Evolutionary conservation across 2,797 vertebrate genomes (phyloP).

Genomic region (Sparidentex hasta): DNA sequence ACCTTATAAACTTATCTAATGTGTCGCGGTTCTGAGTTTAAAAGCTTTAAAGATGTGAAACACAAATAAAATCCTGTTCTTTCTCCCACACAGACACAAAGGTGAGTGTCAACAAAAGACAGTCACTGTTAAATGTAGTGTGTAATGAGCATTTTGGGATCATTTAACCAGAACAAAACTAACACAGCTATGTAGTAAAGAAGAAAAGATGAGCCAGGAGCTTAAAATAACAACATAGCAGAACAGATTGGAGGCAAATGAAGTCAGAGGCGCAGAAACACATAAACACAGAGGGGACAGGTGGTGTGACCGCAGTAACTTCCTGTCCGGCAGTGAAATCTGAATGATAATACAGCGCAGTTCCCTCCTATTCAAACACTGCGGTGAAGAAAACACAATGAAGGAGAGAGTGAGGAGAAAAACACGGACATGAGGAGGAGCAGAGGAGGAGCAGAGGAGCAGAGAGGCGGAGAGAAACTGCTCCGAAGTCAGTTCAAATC

Average conservation of each 20-base stretch:
- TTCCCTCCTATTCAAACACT: constrained; percentile 77
- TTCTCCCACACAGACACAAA: not conserved
- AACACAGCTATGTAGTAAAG: not conserved
- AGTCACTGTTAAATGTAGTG: not conserved
- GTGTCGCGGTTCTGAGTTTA: not conserved
- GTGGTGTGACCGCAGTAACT: constrained; percentile 76
- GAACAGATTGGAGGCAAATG: constrained; percentile 37
- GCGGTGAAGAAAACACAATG: constrained; percentile 52
- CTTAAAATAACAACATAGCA: constrained; percentile 70
- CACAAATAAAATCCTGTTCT: not conserved
- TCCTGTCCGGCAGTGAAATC: constrained; percentile 74
- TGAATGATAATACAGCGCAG: constrained; percentile 72
- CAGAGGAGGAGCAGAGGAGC: not conserved
- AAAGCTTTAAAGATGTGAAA: not conserved
- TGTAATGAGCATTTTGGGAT: not conserved
- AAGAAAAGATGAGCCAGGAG: constrained; percentile 7
- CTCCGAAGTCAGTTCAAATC: not conserved
- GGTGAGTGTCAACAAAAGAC: not conserved
- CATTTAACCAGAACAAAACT: constrained; percentile 17
- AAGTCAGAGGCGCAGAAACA: constrained; percentile 2
- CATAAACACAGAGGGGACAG: constrained; percentile 39
- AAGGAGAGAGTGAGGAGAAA: not conserved
- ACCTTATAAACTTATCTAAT: not conserved
- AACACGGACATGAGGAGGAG: not conserved
- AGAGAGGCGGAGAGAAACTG: not conserved